Evolutionary conservation across 2,888 invertebrate genomes (phyloP).

Genomic region (Rhamphomyia laevipes): DNA sequence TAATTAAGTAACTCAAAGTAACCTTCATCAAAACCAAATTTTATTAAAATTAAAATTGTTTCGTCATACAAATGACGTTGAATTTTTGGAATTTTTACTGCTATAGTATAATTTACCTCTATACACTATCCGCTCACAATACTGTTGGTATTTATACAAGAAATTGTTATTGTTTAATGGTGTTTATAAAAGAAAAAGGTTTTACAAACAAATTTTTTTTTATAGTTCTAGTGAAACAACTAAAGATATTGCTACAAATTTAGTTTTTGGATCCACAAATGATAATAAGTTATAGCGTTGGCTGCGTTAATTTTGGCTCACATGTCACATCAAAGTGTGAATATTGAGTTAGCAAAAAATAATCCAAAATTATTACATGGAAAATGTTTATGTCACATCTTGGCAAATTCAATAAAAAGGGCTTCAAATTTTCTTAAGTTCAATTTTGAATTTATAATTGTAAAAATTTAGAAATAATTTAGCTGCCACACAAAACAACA

Average conservation of each 20-base stretch:
- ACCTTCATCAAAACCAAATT: no score
- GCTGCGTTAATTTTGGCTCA: background rate
- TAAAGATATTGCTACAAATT: background rate
- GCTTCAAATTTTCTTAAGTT: background rate
- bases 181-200: no score
- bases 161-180: no score
- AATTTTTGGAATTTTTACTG: no score
- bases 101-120: no score
- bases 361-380: background rate
- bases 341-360: background rate
- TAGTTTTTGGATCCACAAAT: background rate
- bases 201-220: no score
- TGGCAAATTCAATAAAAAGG: no score
- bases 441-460: background rate
- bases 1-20: no score
- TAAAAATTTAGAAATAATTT: slow-evolving; percentile 1
- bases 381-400: background rate
- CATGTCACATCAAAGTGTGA: background rate
- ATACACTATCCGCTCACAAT: no score
- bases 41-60: no score
- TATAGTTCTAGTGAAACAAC: background rate
- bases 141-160: no score
- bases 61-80: no score
- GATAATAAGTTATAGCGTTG: background rate
- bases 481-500: background rate